Base-by-base conservation (phyloP, 2,797 vertebrate species). In the Margarornis squamiger region DNA sequence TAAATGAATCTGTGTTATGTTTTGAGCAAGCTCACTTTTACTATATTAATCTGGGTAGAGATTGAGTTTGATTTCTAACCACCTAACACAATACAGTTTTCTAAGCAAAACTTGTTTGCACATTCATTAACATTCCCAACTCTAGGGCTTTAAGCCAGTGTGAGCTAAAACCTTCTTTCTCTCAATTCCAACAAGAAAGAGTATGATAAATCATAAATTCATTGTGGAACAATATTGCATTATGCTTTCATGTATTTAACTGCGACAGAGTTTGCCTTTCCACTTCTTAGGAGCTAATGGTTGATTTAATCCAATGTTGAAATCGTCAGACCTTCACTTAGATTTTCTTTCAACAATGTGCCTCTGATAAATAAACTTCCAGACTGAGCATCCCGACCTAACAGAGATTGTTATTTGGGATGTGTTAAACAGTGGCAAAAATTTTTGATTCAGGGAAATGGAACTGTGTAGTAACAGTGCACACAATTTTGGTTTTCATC, bases 1-100 rank as follows among this genome's bases (percentile, higher is more conserved):
- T 90, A 93, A 90, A 80, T 85, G 83, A 94, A 65, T 75, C 73
- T 88, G 62, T 86, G 52, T 71, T 82, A 75, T 51, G 45, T 76
- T 96, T 95, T 95, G 80, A 92, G 74, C 70, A 87, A 95, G 57
- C 45, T 96, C 83, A 86, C 71, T 92, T 90, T 84, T 92, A 57
- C 88, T 71, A 20, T 90, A 71, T 88, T 92, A 88, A 78, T 88
- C 66, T 81, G 67, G 6, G 29, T 71, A 91, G 55, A 92, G 38
- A 82, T 75, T 77, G 58, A 66, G 76, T 67, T 95, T 84, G 10
- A 54, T 93, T 92, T 94, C 70, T 88, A 94, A 71, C 59, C 38
- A 76, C 55, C 63, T 88, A 92, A 90, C 65, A 74, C 58, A 89
- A 52, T 52, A 77, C 67, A 36, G 62, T 95, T 86, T 95, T 81